phyloP scores from a whole-genome alignment of 2,888 invertebrate species.

The Polymixis lichenea region DNA sequence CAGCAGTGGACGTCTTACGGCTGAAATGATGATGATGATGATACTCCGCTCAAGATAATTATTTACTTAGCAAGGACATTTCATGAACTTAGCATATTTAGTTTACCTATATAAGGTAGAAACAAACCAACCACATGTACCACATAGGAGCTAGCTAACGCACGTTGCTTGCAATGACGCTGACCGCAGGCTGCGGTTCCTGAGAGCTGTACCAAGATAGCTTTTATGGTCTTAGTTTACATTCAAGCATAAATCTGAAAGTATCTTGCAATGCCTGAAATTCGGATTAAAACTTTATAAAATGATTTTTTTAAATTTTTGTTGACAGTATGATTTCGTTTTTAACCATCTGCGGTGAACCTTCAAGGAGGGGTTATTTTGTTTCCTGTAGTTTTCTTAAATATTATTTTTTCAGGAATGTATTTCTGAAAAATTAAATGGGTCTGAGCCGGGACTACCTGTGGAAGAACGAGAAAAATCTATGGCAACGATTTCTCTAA shows the following conservation, averaged over 20 bases:
- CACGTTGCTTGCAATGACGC: slow-evolving; percentile 38
- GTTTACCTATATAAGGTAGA: neutral
- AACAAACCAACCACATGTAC: slow-evolving; percentile 2
- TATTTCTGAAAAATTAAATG: no score
- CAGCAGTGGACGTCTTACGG: no score
- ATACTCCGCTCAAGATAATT: neutral
- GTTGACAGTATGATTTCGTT: no score
- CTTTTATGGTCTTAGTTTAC: slow-evolving; percentile 17
- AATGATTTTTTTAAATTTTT: no score
- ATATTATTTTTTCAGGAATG: no score
- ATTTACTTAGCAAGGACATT: neutral
- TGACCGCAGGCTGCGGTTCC: slow-evolving; percentile 46
- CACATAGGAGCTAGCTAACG: slow-evolving; percentile 13
- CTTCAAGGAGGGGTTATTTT: no score
- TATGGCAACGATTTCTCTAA: no score
- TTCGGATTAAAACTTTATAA: neutral
- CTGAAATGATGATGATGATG: no score
- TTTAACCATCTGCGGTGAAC: no score
- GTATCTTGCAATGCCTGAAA: neutral
- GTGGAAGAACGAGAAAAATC: no score
- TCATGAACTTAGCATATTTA: neutral
- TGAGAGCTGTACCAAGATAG: slow-evolving; percentile 6
- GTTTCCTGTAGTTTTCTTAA: no score
- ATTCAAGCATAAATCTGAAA: neutral
- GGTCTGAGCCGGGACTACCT: no score